These are phyloP conservation scores for Etheostoma perlongum DNA, from an alignment of 2,797 vertebrate species.

Conservation along the genomic window DNA sequence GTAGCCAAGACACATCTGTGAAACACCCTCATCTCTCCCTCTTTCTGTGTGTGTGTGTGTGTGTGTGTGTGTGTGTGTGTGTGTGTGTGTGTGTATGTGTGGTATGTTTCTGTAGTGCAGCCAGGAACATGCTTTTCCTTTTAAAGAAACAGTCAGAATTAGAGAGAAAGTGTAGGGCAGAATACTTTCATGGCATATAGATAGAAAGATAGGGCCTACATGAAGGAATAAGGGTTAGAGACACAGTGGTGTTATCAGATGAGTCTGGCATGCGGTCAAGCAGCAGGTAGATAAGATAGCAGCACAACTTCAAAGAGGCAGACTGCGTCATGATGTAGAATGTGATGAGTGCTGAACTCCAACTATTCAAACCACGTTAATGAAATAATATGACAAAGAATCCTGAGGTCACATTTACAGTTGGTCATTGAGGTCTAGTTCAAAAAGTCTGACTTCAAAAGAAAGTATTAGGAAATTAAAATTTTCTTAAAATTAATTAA, in stretches of 20 bases:
- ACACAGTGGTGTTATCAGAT: conserved; percentile 44
- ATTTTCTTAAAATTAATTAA: no score
- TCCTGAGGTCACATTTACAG: neutral
- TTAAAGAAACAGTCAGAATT: conserved; percentile 69
- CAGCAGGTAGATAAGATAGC: conserved; percentile 41
- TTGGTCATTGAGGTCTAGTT: no score
- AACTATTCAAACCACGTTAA: conserved; percentile 19
- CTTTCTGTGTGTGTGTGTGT: neutral
- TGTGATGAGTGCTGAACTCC: conserved; percentile 9
- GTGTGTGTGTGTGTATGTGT: conserved; percentile 12
- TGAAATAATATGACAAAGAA: conserved; percentile 8
- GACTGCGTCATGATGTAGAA: conserved; percentile 40
- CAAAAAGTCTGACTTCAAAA: no score
- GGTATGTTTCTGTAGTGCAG: conserved; percentile 52
- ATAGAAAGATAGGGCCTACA: conserved; percentile 25
- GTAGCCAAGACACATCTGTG: conserved; percentile 57
- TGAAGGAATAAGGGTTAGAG: conserved; percentile 14
- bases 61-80: no score
- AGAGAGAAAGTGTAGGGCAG: conserved; percentile 7
- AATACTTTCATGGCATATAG: conserved; percentile 6
- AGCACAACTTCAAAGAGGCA: conserved; percentile 41
- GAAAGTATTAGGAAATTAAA: no score
- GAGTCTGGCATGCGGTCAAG: conserved; percentile 39
- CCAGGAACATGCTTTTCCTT: conserved; percentile 81
- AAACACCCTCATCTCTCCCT: conserved; percentile 50